phyloP scores from a whole-genome alignment of 92 coral and sea anemone genomes.

The Palythoa caribaeorum region DNA sequence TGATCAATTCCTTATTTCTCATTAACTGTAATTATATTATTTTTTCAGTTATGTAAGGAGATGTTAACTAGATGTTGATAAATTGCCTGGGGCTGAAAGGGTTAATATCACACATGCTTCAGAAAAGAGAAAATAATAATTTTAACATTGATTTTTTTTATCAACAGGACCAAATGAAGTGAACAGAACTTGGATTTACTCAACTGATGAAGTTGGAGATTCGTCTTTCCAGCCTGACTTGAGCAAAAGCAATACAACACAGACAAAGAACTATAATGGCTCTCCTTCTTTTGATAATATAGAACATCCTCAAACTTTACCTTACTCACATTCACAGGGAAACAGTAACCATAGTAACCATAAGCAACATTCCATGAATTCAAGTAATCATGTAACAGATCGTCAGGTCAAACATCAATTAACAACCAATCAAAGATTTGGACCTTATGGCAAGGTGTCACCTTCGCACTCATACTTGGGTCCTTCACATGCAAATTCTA shows the following conservation, averaged over 20 bases:
- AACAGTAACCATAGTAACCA: constrained; percentile 24
- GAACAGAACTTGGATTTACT: constrained; percentile 28
- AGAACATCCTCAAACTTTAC: background rate
- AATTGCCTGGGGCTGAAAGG: too few species aligned
- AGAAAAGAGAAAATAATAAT: background rate
- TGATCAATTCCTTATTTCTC: too few species aligned
- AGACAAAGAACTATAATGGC: constrained; percentile 2
- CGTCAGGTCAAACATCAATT: background rate
- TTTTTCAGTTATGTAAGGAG: too few species aligned
- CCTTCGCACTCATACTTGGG: background rate
- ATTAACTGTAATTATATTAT: too few species aligned
- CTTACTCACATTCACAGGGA: background rate
- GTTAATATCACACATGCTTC: too few species aligned
- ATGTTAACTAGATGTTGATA: too few species aligned
- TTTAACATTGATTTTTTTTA: background rate
- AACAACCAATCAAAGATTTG: background rate
- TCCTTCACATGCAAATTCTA: background rate
- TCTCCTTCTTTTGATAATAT: constrained; percentile 3
- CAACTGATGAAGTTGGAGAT: constrained; percentile 22
- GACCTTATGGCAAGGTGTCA: background rate
- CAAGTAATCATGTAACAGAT: constrained; percentile 10
- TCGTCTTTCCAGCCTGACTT: background rate
- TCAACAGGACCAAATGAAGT: constrained; percentile 28
- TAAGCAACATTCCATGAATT: background rate
- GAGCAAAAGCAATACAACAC: background rate